A percentile compares a stretch with the other conserved stretches of the same genome.
Evolutionary conservation across 2,113 vertebrate species (phyloP).

Genomic region (Platichthys stellatus): DNA sequence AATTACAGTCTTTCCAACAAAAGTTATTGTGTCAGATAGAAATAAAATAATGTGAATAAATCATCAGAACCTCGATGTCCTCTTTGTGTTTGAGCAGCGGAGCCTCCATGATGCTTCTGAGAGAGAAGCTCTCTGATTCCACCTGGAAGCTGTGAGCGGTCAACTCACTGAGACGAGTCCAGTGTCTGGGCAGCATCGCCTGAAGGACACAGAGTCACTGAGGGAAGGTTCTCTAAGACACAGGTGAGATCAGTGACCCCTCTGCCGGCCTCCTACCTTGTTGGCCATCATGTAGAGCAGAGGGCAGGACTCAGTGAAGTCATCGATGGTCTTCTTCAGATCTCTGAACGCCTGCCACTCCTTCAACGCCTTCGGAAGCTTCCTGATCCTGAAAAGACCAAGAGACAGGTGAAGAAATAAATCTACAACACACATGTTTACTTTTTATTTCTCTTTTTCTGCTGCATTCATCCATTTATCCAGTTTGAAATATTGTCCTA

Average conservation of each 20-base stretch:
- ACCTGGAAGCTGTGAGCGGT: conserved; percentile 84
- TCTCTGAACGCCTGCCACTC: conserved; percentile 88
- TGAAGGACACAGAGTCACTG: conserved; percentile 47
- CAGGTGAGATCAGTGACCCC: neutral
- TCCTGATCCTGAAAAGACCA: conserved; percentile 77
- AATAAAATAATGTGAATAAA: too few relatives aligned
- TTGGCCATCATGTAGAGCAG: conserved; percentile 88
- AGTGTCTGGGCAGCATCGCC: conserved; percentile 87
- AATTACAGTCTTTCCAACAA: too few relatives aligned
- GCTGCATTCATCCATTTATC: too few relatives aligned
- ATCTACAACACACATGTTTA: neutral
- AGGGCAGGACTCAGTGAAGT: conserved; percentile 87
- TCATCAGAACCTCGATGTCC: conserved; percentile 83
- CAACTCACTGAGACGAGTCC: conserved; percentile 82
- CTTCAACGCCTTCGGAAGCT: conserved; percentile 86
- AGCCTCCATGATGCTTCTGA: conserved; percentile 84
- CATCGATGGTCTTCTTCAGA: conserved; percentile 86
- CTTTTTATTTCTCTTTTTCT: too few relatives aligned
- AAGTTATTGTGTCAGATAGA: too few relatives aligned
- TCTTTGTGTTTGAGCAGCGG: conserved; percentile 85
- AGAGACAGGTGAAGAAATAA: neutral
- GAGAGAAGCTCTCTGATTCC: conserved; percentile 80
- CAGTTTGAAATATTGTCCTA: neutral
- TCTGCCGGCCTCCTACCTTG: conserved; percentile 73
- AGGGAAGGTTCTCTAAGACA: neutral